Evolutionary conservation across 2,113 vertebrate species (phyloP), one percentile per base, ranked within the genome.

Genomic region (Esox niger): DNA sequence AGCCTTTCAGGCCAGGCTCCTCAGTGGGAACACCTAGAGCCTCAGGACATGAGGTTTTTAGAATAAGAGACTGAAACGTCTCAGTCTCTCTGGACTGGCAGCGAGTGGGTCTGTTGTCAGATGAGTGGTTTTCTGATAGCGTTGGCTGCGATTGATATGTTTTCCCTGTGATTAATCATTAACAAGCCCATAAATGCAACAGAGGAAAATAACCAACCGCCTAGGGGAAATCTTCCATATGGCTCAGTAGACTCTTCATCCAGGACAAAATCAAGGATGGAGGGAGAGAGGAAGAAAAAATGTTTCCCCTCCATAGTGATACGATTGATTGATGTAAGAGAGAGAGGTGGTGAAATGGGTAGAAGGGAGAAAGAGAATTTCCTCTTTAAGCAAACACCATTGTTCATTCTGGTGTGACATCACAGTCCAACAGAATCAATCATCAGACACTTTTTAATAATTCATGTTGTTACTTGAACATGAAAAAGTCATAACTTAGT

Each of bases 101-200:
- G n/a, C n/a, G n/a, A 32, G 77, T 64, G 46, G 30, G 26, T 30
- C 26, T 65, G 63, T 23, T 52, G 7, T 21, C 4, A 0, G 13
- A 9, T 4, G 31, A 25, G 47, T 8, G 35, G 11, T 49, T 17
- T 11, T 58, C 61, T 73, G 67, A 78, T 82, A 78, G 82, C 75
- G 83, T 79, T 79, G 82, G 78, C 81, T 82, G 83, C 70, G 78
- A 71, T 74, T 69, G 77, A 74, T 66, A 73, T 87, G 88, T 91
- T 91, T 88, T 82, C 84, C 70, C 76, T 87, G 76, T 76, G 70
- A 90, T 91, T 91, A 90, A 92, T 91, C 78, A 88, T 84, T 89
- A 79, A 89, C 87, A 77, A 73, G 66, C 46, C 65, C 60, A 61
- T 68, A 52, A 47, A 79, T 66, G 70, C 1, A 15, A 20, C 72